phyloP scores from a whole-genome alignment of 2,113 vertebrate genomes.

The Vanacampus margaritifer region DNA sequence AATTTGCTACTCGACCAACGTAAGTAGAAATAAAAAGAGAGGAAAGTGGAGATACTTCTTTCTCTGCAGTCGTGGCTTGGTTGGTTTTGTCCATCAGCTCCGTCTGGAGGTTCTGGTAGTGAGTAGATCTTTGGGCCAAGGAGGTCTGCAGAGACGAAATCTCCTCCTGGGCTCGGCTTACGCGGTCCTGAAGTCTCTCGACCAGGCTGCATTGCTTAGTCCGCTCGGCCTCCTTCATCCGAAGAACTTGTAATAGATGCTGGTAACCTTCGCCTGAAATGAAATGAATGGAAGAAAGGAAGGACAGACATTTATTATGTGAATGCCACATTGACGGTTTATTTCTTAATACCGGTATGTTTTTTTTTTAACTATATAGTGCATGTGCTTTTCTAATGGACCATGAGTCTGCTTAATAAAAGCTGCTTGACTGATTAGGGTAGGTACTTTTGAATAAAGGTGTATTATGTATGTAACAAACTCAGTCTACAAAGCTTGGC shows the following conservation, averaged over 20 bases:
- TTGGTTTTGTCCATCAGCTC: conserved; percentile 85
- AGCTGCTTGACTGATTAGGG: too few species aligned
- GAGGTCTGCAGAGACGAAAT: conserved; percentile 80
- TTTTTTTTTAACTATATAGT: too few species aligned
- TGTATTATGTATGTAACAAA: too few species aligned
- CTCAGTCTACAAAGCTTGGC: too few species aligned
- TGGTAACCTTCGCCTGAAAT: conserved; percentile 70
- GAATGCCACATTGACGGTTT: neutral
- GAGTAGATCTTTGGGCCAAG: conserved; percentile 85
- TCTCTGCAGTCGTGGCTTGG: conserved; percentile 76
- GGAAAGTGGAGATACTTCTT: conserved; percentile 66
- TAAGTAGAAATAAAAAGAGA: neutral
- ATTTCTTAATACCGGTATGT: neutral
- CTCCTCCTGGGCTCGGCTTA: conserved; percentile 79
- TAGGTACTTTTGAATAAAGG: too few species aligned
- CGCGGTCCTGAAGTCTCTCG: conserved; percentile 75
- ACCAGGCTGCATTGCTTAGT: conserved; percentile 69
- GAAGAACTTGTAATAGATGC: conserved; percentile 74
- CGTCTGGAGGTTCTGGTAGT: conserved; percentile 86
- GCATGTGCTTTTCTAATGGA: too few species aligned
- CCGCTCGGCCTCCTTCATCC: conserved; percentile 77
- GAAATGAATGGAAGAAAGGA: neutral
- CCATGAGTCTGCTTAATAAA: too few species aligned
- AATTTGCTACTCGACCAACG: neutral
- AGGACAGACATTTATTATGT: neutral